Conservation (phyloP, 1,140 invertebrate species). For the Drosophila pseudoananassae region DNA sequence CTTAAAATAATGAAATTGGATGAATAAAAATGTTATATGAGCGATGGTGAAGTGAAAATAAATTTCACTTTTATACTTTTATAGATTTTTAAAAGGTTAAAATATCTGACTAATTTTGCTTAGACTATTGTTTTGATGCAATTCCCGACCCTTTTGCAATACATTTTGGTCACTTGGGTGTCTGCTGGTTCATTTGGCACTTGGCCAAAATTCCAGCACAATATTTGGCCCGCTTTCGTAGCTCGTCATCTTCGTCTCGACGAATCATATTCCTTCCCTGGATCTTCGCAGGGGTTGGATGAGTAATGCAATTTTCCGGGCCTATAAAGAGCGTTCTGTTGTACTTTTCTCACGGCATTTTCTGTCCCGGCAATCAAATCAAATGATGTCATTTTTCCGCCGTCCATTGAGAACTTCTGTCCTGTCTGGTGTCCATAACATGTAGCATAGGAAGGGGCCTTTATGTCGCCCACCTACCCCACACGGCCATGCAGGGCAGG, state of each 20-base stretch:
- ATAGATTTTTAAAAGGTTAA: no score
- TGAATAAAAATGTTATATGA: no score
- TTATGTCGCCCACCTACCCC: not conserved
- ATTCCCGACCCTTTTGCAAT: not conserved
- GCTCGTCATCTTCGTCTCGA: conserved; percentile 14
- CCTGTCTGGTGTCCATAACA: conserved; percentile 8
- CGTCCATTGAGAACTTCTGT: conserved; percentile 6
- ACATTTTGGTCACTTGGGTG: conserved; percentile 14
- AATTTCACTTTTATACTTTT: no score
- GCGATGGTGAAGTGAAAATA: no score
- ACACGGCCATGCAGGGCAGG: not conserved
- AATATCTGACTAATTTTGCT: not conserved
- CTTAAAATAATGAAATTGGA: no score
- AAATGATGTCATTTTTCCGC: conserved; percentile 41
- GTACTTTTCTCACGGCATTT: conserved; percentile 12
- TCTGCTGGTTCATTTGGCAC: conserved; percentile 45
- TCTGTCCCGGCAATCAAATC: conserved; percentile 24
- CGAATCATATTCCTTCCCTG: conserved; percentile 13
- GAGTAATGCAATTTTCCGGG: conserved; percentile 45
- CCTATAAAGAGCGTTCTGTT: conserved; percentile 15
- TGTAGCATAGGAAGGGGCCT: not conserved
- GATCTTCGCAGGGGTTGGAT: conserved; percentile 27
- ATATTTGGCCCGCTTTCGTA: conserved; percentile 28
- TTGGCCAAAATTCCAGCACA: conserved; percentile 32
- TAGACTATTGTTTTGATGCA: conserved; percentile 10